Conservation (phyloP, 1,140 invertebrate species). For the Sinella curviseta region DNA sequence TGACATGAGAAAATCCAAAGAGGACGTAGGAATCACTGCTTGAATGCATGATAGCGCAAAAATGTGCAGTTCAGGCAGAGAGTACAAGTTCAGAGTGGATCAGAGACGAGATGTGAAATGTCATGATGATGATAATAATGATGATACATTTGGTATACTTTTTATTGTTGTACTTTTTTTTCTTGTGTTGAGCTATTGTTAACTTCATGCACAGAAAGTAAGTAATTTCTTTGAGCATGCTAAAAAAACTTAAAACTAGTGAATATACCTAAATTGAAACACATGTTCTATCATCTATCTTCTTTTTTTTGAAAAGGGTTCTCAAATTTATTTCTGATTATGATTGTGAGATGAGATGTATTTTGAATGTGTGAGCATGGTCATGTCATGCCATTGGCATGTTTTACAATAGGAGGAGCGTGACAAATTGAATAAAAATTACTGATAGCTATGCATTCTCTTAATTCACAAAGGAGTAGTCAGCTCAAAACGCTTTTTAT, state of each 20-base stretch:
- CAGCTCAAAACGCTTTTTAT: too few species aligned
- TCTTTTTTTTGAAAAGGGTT: background rate
- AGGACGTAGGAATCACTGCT: background rate
- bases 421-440: constrained; percentile 12
- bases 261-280: too few species aligned
- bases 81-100: too few species aligned
- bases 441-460: background rate
- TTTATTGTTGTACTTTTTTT: background rate
- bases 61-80: too few species aligned
- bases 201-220: background rate
- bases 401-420: background rate
- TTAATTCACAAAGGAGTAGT: background rate
- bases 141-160: background rate
- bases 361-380: background rate
- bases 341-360: background rate
- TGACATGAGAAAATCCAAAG: background rate
- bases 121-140: background rate
- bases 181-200: background rate
- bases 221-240: background rate
- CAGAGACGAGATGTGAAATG: background rate
- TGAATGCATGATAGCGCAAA: background rate
- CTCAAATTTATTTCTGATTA: background rate
- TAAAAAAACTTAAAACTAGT: too few species aligned
- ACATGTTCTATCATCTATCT: background rate
- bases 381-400: too few species aligned